Percentiles rank a stretch among this genome's conserved stretches.
Conservation (phyloP, 2,888 invertebrate species). For the Xestia ashworthii region DNA sequence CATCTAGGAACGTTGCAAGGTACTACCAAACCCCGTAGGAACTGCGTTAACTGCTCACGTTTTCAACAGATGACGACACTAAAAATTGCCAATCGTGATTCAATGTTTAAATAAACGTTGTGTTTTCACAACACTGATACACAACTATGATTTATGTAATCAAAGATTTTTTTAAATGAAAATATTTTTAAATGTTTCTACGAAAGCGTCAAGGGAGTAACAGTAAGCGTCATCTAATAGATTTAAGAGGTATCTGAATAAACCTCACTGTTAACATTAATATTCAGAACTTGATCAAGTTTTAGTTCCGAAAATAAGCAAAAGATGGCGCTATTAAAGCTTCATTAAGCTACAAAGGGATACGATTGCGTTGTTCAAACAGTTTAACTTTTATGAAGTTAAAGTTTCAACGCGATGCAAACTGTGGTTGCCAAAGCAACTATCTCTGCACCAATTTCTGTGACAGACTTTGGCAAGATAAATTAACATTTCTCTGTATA, state of each 20-base stretch:
- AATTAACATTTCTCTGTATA: slow-evolving; percentile 38
- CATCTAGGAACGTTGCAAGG: slow-evolving; percentile 11
- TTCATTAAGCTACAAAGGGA: slow-evolving; percentile 19
- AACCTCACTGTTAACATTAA: not conserved
- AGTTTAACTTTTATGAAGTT: slow-evolving; percentile 65
- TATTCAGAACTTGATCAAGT: not conserved
- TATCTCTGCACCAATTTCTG: slow-evolving; percentile 38
- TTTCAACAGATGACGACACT: not conserved
- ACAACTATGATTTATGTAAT: too few relatives aligned
- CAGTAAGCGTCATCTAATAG: slow-evolving; percentile 1
- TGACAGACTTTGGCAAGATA: slow-evolving; percentile 52
- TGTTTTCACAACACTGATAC: not conserved
- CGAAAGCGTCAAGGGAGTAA: not conserved
- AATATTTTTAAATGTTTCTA: not conserved
- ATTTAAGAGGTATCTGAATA: not conserved
- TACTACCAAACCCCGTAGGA: not conserved
- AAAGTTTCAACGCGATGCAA: slow-evolving; percentile 46
- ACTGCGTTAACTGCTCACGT: not conserved
- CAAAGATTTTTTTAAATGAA: too few relatives aligned
- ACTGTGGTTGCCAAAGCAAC: slow-evolving; percentile 45
- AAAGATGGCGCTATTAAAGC: slow-evolving; percentile 39
- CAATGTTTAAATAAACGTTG: too few relatives aligned
- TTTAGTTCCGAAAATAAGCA: slow-evolving; percentile 5
- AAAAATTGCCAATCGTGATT: not conserved
- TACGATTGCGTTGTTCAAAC: slow-evolving; percentile 46